Evolutionary conservation across 2,797 vertebrate species (phyloP).

Genomic region (Acanthurus lineatus): DNA sequence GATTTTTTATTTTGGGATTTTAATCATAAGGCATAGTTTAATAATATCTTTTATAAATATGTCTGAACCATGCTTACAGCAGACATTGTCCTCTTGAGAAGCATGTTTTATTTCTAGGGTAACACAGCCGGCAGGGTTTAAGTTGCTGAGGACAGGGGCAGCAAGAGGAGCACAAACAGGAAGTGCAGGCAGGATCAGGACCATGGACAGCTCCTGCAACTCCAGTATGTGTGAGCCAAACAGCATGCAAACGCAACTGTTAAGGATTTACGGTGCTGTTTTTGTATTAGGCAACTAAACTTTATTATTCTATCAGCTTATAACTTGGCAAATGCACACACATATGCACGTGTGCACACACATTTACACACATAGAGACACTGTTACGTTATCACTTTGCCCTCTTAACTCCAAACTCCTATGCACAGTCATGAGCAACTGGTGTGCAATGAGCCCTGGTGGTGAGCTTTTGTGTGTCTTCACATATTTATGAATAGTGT

Average conservation of each 20-base stretch:
- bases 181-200: background rate
- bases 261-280: too few relatives aligned
- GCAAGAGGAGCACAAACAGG: background rate
- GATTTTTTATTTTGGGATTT: too few relatives aligned
- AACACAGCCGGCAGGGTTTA: background rate
- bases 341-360: background rate
- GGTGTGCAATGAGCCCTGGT: background rate
- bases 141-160: background rate
- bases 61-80: too few relatives aligned
- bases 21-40: too few relatives aligned
- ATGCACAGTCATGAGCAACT: background rate
- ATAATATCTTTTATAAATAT: too few relatives aligned
- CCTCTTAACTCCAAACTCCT: too few relatives aligned
- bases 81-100: background rate
- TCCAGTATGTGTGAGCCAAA: background rate
- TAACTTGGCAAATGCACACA: too few relatives aligned
- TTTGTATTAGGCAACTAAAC: too few relatives aligned
- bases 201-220: slow-evolving; percentile 12
- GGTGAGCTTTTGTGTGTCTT: background rate
- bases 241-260: too few relatives aligned
- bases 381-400: too few relatives aligned
- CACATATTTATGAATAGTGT: background rate
- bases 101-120: background rate
- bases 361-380: background rate
- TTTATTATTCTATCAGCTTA: too few relatives aligned